Conservation (phyloP, 2,888 invertebrate species). For the Chaetoderma sp. region DNA sequence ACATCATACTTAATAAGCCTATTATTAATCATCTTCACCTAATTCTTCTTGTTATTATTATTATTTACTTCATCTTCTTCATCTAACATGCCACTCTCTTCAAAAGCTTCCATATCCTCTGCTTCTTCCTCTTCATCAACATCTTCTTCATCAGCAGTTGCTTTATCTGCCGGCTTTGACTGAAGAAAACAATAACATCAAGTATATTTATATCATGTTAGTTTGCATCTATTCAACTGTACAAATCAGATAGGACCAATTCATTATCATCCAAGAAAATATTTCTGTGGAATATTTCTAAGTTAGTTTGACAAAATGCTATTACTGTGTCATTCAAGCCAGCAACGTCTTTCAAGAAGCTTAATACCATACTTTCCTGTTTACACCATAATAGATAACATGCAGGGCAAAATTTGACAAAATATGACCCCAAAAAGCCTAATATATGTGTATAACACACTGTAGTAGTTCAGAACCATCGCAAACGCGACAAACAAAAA, state of each 20-base stretch:
- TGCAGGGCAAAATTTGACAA: too few relatives aligned
- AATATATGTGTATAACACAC: too few relatives aligned
- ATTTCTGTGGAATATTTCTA: background rate
- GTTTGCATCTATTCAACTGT: background rate
- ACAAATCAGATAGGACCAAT: background rate
- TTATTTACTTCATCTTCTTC: slow-evolving; percentile 83
- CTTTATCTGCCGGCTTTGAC: slow-evolving; percentile 15
- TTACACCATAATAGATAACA: too few relatives aligned
- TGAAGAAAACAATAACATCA: background rate
- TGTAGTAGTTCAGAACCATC: too few relatives aligned
- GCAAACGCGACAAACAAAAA: too few relatives aligned
- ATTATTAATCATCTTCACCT: too few relatives aligned
- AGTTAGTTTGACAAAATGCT: background rate
- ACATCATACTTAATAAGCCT: background rate
- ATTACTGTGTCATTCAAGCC: too few relatives aligned
- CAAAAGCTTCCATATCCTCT: slow-evolving; percentile 97
- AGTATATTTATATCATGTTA: too few relatives aligned
- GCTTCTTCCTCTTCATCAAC: slow-evolving; percentile 93
- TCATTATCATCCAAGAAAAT: background rate
- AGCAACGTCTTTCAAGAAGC: too few relatives aligned
- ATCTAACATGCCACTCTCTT: slow-evolving; percentile 92
- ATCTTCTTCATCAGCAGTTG: slow-evolving; percentile 75
- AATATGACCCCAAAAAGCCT: too few relatives aligned
- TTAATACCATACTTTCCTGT: too few relatives aligned
- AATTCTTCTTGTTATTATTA: background rate